A percentile compares a stretch with the other conserved stretches of the same genome.
phyloP scores from a whole-genome alignment of 2,888 invertebrate species.

The Metallyticus violacea region DNA sequence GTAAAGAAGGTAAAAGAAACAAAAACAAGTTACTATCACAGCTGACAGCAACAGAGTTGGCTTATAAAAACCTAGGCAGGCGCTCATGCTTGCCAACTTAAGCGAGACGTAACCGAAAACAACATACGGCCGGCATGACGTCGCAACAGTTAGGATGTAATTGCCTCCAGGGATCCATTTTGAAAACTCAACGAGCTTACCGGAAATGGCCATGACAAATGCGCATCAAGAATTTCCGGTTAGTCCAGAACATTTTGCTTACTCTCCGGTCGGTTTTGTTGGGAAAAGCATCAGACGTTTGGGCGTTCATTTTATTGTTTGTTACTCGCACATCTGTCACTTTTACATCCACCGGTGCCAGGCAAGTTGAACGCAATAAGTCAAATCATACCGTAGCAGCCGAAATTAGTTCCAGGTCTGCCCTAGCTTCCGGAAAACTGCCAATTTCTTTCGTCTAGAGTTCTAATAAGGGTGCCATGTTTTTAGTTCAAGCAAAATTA shows the following conservation, averaged over 20 bases:
- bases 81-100: background rate
- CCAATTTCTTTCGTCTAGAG: too few relatives aligned
- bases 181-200: background rate
- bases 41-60: too few relatives aligned
- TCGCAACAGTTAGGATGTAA: background rate
- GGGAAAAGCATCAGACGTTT: background rate
- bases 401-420: background rate
- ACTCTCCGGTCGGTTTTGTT: background rate
- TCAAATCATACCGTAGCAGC: background rate
- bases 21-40: too few relatives aligned
- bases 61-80: too few relatives aligned
- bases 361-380: too few relatives aligned
- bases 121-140: background rate
- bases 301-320: background rate
- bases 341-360: too few relatives aligned
- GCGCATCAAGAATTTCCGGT: conserved; percentile 9
- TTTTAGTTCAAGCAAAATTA: too few relatives aligned
- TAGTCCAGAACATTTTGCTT: background rate
- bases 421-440: too few relatives aligned
- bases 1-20: background rate
- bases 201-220: conserved; percentile 15
- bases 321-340: background rate
- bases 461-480: too few relatives aligned
- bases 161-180: background rate
- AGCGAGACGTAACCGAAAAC: background rate